Conservation (phyloP, 2,888 invertebrate genomes). For the Nymphalis urticae region DNA sequence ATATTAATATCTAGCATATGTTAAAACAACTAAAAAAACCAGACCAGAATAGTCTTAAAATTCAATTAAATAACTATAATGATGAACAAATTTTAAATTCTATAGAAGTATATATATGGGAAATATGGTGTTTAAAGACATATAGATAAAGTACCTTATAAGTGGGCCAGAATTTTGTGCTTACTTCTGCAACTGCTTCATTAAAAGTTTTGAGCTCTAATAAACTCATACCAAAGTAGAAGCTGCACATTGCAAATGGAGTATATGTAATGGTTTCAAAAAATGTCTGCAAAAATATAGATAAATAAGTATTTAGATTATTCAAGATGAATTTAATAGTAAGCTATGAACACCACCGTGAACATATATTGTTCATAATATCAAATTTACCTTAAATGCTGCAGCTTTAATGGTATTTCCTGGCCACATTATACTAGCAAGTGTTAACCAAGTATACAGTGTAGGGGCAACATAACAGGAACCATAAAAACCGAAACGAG, state of each 20-base stretch:
- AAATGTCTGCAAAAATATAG: slow-evolving; percentile 81
- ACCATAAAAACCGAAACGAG: slow-evolving; percentile 90
- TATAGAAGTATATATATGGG: not conserved
- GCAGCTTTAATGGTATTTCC: slow-evolving; percentile 85
- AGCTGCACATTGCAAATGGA: slow-evolving; percentile 88
- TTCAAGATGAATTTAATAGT: not conserved
- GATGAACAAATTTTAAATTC: too few relatives aligned
- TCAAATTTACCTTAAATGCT: slow-evolving; percentile 84
- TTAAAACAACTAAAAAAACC: not conserved
- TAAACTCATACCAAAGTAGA: slow-evolving; percentile 89
- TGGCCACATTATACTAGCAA: slow-evolving; percentile 90
- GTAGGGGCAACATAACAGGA: slow-evolving; percentile 91
- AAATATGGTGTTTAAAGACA: not conserved
- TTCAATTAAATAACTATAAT: not conserved
- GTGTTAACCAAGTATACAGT: slow-evolving; percentile 88
- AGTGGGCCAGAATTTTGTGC: slow-evolving; percentile 87
- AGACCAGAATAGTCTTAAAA: not conserved
- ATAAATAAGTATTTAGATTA: slow-evolving; percentile 5
- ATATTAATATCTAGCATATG: not conserved
- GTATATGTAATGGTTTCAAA: slow-evolving; percentile 89
- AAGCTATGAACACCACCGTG: not conserved
- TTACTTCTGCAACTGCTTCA: slow-evolving; percentile 85
- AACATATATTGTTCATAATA: not conserved
- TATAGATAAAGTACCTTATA: slow-evolving; percentile 79
- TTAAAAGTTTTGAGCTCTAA: slow-evolving; percentile 85